phyloP scores from a whole-genome alignment of 1,140 invertebrate genomes.

The Caerostris darwini region DNA sequence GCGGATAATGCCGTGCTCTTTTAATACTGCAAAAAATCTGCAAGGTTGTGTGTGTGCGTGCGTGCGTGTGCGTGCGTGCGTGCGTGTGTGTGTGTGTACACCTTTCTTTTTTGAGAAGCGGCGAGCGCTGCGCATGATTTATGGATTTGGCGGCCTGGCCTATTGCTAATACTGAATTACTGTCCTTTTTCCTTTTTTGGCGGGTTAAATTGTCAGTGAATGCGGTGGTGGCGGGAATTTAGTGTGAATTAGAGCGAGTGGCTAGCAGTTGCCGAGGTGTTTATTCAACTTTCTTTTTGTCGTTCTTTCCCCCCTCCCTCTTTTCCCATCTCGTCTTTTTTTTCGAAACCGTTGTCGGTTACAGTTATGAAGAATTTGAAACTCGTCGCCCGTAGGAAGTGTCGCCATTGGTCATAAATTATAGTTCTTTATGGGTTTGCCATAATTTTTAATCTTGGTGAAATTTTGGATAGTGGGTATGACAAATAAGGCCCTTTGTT shows the following conservation, averaged over 20 bases:
- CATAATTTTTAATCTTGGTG: too few relatives aligned
- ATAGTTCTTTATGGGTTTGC: too few relatives aligned
- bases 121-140: constrained; percentile 7
- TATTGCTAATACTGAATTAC: constrained; percentile 74
- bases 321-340: not conserved
- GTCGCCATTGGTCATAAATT: too few relatives aligned
- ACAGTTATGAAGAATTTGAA: too few relatives aligned
- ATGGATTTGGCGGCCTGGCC: constrained; percentile 38
- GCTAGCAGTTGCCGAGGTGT: not conserved
- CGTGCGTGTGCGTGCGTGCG: not conserved
- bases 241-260: constrained; percentile 54
- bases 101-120: too few relatives aligned
- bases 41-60: not conserved
- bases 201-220: constrained; percentile 62
- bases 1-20: constrained; percentile 31
- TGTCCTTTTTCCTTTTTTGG: constrained; percentile 40
- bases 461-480: too few relatives aligned
- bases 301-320: not conserved
- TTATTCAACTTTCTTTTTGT: constrained; percentile 27
- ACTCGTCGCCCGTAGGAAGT: too few relatives aligned
- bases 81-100: too few relatives aligned
- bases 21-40: constrained; percentile 66
- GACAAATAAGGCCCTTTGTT: too few relatives aligned
- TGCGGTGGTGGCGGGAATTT: constrained; percentile 53
- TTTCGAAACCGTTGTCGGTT: too few relatives aligned